Conservation (phyloP, 2,113 vertebrate genomes). For the Hypocryptadius cinnamomeus region DNA sequence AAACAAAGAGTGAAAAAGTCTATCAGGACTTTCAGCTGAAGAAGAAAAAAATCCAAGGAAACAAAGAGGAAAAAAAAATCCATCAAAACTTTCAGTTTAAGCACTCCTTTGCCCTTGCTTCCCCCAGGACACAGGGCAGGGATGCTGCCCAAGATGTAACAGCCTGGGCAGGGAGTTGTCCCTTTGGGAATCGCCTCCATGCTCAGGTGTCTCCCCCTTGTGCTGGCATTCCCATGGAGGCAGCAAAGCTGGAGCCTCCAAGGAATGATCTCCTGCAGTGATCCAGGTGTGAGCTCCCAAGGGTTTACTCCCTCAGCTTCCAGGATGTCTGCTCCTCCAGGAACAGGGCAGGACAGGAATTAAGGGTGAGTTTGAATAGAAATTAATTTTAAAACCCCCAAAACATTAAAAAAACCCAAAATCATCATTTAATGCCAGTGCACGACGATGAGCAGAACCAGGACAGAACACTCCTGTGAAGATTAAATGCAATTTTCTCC, state of each 20-base stretch:
- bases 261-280: neutral
- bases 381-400: fast-evolving
- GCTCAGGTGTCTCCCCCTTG: neutral
- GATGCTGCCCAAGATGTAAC: neutral
- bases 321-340: neutral
- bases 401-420: neutral
- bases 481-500: neutral
- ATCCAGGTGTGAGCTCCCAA: fast-evolving
- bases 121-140: neutral
- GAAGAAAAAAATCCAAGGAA: neutral
- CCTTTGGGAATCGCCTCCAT: neutral
- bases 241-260: neutral
- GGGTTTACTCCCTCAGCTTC: neutral
- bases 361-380: neutral
- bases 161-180: neutral
- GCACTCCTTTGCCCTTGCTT: neutral
- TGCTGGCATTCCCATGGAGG: fast-evolving
- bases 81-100: neutral
- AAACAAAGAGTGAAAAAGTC: neutral
- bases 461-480: neutral
- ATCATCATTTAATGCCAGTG: fast-evolving
- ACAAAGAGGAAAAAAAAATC: neutral
- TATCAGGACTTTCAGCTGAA: neutral
- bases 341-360: neutral
- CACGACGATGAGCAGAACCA: fast-evolving